A percentile compares a stretch with the other conserved stretches of the same genome.
These are phyloP conservation scores for Myotis planiceps DNA, from an alignment of 2,797 vertebrate genomes.

Conservation along the genomic window DNA sequence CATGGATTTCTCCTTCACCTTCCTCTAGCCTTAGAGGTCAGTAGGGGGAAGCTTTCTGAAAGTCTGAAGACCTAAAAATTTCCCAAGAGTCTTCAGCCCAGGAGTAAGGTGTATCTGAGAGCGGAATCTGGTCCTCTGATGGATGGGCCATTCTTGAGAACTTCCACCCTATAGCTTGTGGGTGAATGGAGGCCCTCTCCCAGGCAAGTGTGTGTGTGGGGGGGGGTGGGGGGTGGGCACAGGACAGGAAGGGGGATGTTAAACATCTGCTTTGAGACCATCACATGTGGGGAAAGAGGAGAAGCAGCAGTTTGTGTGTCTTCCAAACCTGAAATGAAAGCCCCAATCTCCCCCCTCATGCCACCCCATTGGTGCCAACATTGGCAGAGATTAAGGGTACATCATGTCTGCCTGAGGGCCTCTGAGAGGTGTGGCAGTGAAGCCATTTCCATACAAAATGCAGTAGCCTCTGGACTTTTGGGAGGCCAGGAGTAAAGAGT, in stretches of 20 bases:
- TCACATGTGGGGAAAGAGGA: neutral
- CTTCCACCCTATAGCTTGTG: neutral
- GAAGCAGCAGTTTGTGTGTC: neutral
- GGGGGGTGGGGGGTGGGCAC: accelerated
- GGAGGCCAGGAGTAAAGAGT: neutral
- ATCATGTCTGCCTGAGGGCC: neutral
- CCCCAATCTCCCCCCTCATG: neutral
- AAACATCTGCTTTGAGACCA: neutral
- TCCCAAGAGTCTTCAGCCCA: neutral
- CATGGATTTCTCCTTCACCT: neutral
- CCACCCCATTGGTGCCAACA: neutral
- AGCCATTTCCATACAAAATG: neutral
- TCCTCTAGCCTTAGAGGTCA: neutral
- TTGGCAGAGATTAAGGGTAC: neutral
- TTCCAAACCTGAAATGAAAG: neutral
- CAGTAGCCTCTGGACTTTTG: neutral
- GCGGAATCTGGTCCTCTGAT: neutral
- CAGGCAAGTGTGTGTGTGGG: neutral
- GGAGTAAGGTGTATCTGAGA: neutral
- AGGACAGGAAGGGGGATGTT: neutral
- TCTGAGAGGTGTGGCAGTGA: neutral
- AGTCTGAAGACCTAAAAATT: neutral
- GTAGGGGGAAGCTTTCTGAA: neutral
- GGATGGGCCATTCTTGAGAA: neutral
- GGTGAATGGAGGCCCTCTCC: neutral